Base-by-base conservation (phyloP, 2,888 invertebrate genomes). In the Blastobasis adustella region DNA sequence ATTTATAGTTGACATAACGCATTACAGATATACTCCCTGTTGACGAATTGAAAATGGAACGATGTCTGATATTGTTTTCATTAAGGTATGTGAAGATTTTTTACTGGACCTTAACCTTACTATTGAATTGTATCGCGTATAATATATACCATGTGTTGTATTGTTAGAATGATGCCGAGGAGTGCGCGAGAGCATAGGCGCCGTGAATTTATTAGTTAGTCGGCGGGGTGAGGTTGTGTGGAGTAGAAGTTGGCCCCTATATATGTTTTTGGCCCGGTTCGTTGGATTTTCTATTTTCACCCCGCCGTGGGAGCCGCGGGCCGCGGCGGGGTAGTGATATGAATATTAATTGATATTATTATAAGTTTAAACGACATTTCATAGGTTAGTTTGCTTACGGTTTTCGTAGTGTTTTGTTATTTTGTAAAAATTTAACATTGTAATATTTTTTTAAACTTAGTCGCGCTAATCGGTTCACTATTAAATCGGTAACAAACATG, bases 241-340 rank as follows among this genome's bases (percentile, higher is more conserved):
- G 71, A 71, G n/a, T n/a, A n/a, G n/a, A n/a, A n/a, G 76, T 74
- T 75, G 88, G 89, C 89, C 89, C 82, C 77, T 77, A 75, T 82
- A 89, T 89, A 89, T 89, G 88, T 89, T 89, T 87, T 84, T 80
- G 88, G 89, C 84, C 87, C 79, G 79, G 78, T 79, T 79, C 74
- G 74, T 81, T 81, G 78, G 78, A 78, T 79, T 78, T 79, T 80
- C 77, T 78, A 68, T 71, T 75, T 75, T 73, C 63, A 49, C 48
- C 63, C 66, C 70, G 65, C 59, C 56, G 58, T 54, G 56, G 42
- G n/a, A 7, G 9, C n/a, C 58, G 59, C 56, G 60, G 59, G 69
- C 23, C 23, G 23, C 23, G 57, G 63, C 66, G 68, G 73, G 76
- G 71, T 72, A 74, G 80, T 81, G 80, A 84, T 84, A 82, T 81